phyloP scores from a whole-genome alignment of 2,113 vertebrate species.

The Galemys pyrenaicus region DNA sequence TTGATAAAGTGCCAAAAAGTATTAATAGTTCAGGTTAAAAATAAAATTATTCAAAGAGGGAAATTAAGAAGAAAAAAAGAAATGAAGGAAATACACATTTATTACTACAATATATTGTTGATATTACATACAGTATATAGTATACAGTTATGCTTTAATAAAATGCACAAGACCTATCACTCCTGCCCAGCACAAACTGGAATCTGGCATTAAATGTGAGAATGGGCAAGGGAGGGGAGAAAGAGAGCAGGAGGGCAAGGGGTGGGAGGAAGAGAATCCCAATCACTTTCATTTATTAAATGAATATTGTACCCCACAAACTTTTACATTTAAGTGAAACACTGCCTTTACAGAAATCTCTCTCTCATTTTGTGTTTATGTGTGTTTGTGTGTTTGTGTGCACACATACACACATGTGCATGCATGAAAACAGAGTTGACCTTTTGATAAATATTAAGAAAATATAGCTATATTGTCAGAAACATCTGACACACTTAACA shows the following conservation, averaged over 20 bases:
- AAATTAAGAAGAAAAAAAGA: not conserved
- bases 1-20: conserved; percentile 25
- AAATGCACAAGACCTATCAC: conserved; percentile 4
- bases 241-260: too few species aligned
- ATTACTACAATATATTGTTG: not conserved
- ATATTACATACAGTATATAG: not conserved
- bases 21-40: conserved; percentile 56
- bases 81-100: not conserved
- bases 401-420: too few species aligned
- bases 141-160: not conserved
- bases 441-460: not conserved
- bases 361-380: not conserved
- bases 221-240: not conserved
- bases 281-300: not conserved
- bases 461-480: not conserved
- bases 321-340: not conserved
- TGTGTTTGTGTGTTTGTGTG: accelerated
- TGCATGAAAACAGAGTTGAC: not conserved
- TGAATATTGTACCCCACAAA: not conserved
- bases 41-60: not conserved
- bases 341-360: not conserved
- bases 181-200: conserved; percentile 49
- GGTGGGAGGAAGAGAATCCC: not conserved
- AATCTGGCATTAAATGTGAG: conserved; percentile 52
- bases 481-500: not conserved